Conservation (phyloP, 2,888 invertebrate species). For the Drosophila formosana region DNA sequence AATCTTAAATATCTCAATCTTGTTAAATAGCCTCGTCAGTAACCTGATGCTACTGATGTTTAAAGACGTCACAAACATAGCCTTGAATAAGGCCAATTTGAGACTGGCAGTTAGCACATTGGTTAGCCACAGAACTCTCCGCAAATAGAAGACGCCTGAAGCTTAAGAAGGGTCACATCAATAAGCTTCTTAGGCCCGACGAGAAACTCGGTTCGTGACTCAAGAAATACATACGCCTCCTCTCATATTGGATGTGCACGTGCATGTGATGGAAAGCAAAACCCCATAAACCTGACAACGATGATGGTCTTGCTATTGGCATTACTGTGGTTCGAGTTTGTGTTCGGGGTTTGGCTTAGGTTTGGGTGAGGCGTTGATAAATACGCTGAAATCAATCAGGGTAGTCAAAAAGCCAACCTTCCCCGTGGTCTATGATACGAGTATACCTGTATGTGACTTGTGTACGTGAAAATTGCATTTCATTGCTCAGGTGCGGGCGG, state of each 20-base stretch:
- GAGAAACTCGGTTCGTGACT: constrained; percentile 44
- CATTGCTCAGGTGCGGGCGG: constrained; percentile 45
- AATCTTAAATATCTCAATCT: background rate
- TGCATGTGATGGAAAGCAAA: constrained; percentile 13
- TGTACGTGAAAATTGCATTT: constrained; percentile 79
- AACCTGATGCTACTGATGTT: background rate
- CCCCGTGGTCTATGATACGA: constrained; percentile 37
- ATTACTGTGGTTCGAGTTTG: background rate
- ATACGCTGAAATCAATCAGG: constrained; percentile 68
- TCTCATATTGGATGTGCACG: constrained; percentile 8
- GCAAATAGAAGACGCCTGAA: constrained; percentile 15
- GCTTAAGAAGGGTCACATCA: constrained; percentile 48
- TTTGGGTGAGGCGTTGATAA: constrained; percentile 37
- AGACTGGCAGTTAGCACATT: constrained; percentile 28
- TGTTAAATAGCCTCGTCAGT: background rate
- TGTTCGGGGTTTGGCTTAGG: background rate
- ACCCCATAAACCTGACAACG: constrained; percentile 8
- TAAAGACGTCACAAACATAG: constrained; percentile 14
- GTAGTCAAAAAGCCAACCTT: constrained; percentile 43
- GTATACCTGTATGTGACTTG: constrained; percentile 51
- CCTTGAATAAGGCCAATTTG: constrained; percentile 25
- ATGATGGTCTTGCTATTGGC: constrained; percentile 5
- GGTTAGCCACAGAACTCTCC: background rate
- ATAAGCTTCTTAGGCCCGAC: constrained; percentile 55
- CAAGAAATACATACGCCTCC: constrained; percentile 32